Evolutionary conservation across 2,113 vertebrate genomes (phyloP).

Genomic region (Channa argus): DNA sequence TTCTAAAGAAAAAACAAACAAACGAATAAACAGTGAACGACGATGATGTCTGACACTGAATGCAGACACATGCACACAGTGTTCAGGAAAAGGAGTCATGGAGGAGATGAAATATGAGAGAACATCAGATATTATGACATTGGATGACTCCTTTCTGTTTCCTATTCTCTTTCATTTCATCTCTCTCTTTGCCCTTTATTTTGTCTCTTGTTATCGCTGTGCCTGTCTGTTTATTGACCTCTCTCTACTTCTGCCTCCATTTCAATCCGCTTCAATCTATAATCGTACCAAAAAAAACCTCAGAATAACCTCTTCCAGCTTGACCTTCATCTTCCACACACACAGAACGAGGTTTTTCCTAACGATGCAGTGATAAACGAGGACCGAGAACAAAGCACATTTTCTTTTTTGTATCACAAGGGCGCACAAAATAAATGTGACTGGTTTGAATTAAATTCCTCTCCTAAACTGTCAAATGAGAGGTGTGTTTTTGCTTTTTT

Average conservation of each 20-base stretch:
- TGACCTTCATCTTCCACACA: neutral
- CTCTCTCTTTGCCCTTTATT: neutral
- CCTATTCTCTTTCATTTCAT: neutral
- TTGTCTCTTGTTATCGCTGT: neutral
- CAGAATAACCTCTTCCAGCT: neutral
- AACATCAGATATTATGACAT: constrained; percentile 7
- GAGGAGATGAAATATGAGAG: constrained; percentile 1
- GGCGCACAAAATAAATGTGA: too few species aligned
- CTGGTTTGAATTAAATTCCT: too few species aligned
- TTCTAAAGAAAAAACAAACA: neutral
- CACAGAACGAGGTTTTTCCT: neutral
- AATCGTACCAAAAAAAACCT: constrained; percentile 1
- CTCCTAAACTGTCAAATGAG: neutral
- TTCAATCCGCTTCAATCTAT: constrained; percentile 7
- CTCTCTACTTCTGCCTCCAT: constrained; percentile 2
- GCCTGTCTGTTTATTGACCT: constrained; percentile 16
- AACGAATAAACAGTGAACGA: constrained; percentile 26
- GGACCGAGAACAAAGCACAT: too few species aligned
- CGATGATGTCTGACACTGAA: neutral
- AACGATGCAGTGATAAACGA: too few species aligned
- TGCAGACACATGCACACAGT: neutral
- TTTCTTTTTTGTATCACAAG: too few species aligned
- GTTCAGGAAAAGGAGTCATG: neutral
- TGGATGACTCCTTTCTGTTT: neutral
- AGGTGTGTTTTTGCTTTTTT: constrained; percentile 9